Evolutionary conservation across 37 sponge, comb jelly and placozoan genomes (phyloP).

Genomic region (Agelas oroides): DNA sequence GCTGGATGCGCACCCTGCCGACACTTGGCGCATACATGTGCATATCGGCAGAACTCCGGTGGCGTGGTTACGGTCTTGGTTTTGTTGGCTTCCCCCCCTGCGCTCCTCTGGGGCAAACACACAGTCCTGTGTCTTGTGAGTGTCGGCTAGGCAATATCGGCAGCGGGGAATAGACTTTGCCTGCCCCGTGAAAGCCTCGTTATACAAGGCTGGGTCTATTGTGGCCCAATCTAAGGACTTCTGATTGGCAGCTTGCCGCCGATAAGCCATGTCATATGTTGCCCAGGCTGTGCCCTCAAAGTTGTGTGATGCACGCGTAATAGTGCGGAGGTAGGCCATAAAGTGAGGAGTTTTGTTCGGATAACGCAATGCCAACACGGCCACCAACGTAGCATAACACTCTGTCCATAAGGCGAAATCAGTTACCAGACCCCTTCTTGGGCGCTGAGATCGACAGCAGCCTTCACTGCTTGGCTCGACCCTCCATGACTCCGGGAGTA

Average conservation of each 20-base stretch:
- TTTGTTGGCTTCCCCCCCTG: not conserved
- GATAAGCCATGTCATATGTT: slow-evolving; percentile 11
- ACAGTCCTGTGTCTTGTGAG: not conserved
- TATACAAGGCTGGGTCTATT: not conserved
- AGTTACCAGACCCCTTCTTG: not conserved
- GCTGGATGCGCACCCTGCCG: too few relatives aligned
- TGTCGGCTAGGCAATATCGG: slow-evolving; percentile 1
- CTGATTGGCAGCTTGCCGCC: not conserved
- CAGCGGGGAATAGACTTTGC: not conserved
- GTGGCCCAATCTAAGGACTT: not conserved
- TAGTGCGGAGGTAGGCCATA: slow-evolving; percentile 6
- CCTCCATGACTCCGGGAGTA: slow-evolving; percentile 9
- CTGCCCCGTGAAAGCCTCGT: not conserved
- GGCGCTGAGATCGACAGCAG: not conserved
- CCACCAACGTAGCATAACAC: not conserved
- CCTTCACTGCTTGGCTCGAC: not conserved
- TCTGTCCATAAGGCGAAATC: not conserved
- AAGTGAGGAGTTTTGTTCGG: slow-evolving; percentile 4
- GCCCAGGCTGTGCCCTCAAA: slow-evolving; percentile 1
- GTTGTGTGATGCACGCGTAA: not conserved
- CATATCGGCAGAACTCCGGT: too few relatives aligned
- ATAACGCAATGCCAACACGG: not conserved
- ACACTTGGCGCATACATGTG: too few relatives aligned
- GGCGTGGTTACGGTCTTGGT: too few relatives aligned
- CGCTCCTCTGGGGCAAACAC: not conserved